Percentiles rank a stretch among this genome's conserved stretches.
Conservation (phyloP, 1,140 invertebrate genomes). For the Parasteatoda tepidariorum region DNA sequence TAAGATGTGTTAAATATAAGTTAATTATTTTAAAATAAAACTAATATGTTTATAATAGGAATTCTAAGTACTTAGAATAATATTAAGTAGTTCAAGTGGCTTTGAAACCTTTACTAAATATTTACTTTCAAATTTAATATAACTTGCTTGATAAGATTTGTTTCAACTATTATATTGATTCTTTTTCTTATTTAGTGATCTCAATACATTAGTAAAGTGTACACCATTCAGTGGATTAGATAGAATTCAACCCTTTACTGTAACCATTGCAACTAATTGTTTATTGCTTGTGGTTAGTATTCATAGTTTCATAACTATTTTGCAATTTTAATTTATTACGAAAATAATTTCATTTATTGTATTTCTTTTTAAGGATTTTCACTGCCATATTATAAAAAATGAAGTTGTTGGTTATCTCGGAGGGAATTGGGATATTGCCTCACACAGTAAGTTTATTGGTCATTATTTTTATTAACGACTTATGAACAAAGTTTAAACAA, state of each 20-base stretch:
- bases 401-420: slow-evolving; percentile 95
- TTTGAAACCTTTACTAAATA: no score
- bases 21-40: no score
- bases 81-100: no score
- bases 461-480: slow-evolving; percentile 7
- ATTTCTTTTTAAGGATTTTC: slow-evolving; percentile 79
- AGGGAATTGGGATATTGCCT: slow-evolving; percentile 93
- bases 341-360: background rate
- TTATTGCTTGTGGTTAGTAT: slow-evolving; percentile 78
- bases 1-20: no score
- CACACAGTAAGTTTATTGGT: slow-evolving; percentile 81
- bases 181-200: no score
- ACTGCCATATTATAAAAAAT: slow-evolving; percentile 90
- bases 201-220: slow-evolving; percentile 76
- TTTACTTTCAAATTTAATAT: no score
- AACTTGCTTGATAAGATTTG: no score
- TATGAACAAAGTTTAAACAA: no score
- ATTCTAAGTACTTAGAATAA: no score
- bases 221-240: slow-evolving; percentile 86
- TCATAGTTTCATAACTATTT: background rate
- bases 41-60: no score
- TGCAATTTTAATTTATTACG: background rate
- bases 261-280: slow-evolving; percentile 89
- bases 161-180: no score
- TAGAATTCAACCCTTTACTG: slow-evolving; percentile 90